These are phyloP conservation scores for Chironomus striatipennis DNA, from an alignment of 1,140 invertebrate species.

Conservation along the genomic window DNA sequence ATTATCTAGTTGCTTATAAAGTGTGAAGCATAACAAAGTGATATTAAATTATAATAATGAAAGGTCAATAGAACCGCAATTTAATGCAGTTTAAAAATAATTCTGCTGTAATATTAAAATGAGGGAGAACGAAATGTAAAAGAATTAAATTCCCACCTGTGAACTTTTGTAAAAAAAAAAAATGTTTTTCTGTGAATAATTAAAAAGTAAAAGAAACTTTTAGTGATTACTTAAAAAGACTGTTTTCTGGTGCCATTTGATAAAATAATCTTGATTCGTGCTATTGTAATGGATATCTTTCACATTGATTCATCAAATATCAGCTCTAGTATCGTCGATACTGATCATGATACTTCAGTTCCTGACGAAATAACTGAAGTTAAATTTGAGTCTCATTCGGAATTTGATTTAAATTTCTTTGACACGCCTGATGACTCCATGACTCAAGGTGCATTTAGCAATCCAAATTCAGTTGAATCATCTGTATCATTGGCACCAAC, in stretches of 20 bases:
- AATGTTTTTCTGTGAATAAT: too few species aligned
- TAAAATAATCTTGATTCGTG: too few species aligned
- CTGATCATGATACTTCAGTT: background rate
- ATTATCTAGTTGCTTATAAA: background rate
- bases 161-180: background rate
- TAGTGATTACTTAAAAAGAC: background rate
- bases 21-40: background rate
- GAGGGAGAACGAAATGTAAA: constrained; percentile 1
- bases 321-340: background rate
- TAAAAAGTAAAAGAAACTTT: background rate
- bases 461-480: constrained; percentile 54
- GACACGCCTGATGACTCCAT: constrained; percentile 57
- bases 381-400: constrained; percentile 61
- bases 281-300: background rate
- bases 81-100: background rate
- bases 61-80: background rate
- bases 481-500: constrained; percentile 48
- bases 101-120: background rate
- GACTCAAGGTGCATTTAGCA: constrained; percentile 53
- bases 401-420: constrained; percentile 71
- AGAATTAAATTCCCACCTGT: background rate
- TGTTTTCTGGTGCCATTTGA: background rate
- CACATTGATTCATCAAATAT: constrained; percentile 1
- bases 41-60: background rate
- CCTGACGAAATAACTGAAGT: constrained; percentile 57